phyloP scores from a whole-genome alignment of 2,113 vertebrate genomes.

The Chaetops frenatus region DNA sequence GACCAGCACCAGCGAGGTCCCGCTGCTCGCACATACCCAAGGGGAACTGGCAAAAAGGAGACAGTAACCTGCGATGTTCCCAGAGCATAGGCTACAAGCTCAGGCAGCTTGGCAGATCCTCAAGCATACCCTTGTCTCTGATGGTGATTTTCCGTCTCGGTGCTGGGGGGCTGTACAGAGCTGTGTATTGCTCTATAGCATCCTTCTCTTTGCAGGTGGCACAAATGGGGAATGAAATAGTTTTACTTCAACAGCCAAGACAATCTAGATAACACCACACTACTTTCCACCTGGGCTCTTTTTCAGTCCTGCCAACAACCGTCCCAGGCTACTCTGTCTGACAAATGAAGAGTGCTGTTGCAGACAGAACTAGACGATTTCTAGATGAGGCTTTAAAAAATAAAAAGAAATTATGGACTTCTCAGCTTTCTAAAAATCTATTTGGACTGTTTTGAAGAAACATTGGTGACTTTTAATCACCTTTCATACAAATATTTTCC shows the following conservation, averaged over 20 bases:
- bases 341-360: not conserved
- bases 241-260: not conserved
- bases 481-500: not conserved
- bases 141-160: not conserved
- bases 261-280: not conserved
- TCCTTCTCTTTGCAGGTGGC: rapidly evolving
- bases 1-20: not conserved
- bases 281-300: not conserved
- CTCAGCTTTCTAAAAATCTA: not conserved
- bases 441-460: not conserved
- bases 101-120: not conserved
- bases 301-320: not conserved
- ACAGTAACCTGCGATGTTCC: not conserved
- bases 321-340: not conserved
- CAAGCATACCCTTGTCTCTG: not conserved
- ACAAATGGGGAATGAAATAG: not conserved
- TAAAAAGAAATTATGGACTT: not conserved
- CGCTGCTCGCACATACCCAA: rapidly evolving
- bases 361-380: not conserved
- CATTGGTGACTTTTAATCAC: not conserved
- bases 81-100: not conserved
- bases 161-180: not conserved
- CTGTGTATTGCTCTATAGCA: not conserved
- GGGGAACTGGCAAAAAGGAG: not conserved
- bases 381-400: not conserved